Evolutionary conservation across 2,113 vertebrate species (phyloP).

Genomic region (Nothoprocta perdicaria): DNA sequence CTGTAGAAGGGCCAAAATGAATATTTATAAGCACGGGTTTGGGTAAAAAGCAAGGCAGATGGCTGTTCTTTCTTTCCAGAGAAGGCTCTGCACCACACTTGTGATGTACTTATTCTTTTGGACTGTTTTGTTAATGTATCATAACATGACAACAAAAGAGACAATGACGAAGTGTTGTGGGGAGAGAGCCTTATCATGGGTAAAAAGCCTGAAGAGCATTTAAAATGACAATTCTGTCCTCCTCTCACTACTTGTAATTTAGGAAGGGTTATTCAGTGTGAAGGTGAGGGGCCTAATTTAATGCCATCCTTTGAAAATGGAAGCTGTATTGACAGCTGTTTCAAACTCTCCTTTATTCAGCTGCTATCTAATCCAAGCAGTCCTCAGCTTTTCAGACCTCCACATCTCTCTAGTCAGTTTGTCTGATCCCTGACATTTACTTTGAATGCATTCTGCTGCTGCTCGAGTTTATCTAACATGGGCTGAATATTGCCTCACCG

Average conservation of each 20-base stretch:
- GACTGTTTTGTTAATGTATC: neutral
- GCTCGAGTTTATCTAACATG: neutral
- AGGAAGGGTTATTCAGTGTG: neutral
- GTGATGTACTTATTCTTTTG: neutral
- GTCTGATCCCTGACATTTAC: neutral
- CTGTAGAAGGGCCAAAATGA: neutral
- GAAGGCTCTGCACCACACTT: neutral
- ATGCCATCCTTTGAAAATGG: neutral
- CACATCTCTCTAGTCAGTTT: neutral
- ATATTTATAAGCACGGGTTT: neutral
- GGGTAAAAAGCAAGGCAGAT: neutral
- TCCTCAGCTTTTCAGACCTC: neutral
- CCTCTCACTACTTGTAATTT: neutral
- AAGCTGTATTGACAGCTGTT: neutral
- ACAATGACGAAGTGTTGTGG: neutral
- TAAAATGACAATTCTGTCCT: neutral
- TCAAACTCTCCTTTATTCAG: constrained; percentile 5
- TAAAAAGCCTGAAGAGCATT: neutral
- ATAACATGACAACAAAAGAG: neutral
- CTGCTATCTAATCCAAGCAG: neutral
- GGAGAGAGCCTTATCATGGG: neutral
- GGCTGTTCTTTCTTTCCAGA: neutral
- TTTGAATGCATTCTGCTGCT: neutral
- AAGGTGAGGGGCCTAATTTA: neutral
- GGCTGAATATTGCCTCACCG: neutral